Evolutionary conservation across 2,797 vertebrate genomes (phyloP), one percentile per base, ranked within the genome.

Genomic region (Mormyrops attenuatus): DNA sequence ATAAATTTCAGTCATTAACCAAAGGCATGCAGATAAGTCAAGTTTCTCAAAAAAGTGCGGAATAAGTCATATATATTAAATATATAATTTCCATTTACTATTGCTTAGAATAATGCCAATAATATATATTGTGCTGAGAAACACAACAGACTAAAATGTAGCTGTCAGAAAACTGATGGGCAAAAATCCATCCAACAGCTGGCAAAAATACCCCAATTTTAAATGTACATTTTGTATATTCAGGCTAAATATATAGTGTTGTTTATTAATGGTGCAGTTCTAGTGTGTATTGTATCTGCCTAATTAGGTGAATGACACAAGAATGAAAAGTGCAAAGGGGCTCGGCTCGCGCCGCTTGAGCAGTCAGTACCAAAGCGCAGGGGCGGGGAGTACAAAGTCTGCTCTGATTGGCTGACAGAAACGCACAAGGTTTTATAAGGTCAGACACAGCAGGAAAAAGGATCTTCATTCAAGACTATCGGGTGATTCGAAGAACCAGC

Each of bases 321-420:
- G 73, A 41, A 80, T 80, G 13, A 38, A 7, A 41, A 20, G 38
- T 44, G 73, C 73, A 6, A 44, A 41, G 73, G 13, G 4, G 1
- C 2, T 8, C 15, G 20, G 22, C 73, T 80, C 34, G 26, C 69
- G 15, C 34, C 69, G 69, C 30, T 38, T 38, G 93, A 91, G 41
- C 87, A 87, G 93, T 88, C 91, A 90, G 41, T 41, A 5, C 22
- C 0, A 0, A 30, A 80, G 73, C 41, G 38, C 38, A 55, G 77
- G 90, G 85, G 88, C 87, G 88, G 89, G 30, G 73, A n/a, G n/a
- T 57, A 44, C 0, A 41, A 88, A 44, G n/a, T 26, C 26, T 57
- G 20, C 8, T 91, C 89, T 92, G 89, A 92, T 92, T 91, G 92
- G 92, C 22, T 85, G 5, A 44, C 1, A 44, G 52, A 82, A 26